Percentiles rank a stretch among this genome's conserved stretches.
Evolutionary conservation across 2,113 vertebrate species (phyloP).

Genomic region (Asarcornis scutulata): DNA sequence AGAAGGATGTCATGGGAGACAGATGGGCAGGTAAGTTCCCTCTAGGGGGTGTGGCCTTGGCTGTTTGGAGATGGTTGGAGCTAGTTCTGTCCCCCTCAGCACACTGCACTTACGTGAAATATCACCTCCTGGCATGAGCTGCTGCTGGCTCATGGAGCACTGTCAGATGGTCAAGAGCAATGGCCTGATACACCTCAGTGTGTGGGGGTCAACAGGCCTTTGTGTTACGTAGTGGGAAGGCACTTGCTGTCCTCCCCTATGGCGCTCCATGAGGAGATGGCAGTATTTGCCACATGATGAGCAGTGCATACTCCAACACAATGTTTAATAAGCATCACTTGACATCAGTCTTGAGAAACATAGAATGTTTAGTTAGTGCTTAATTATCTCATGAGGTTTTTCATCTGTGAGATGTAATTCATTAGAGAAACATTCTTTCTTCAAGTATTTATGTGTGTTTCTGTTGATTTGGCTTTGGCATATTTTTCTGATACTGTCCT

Average conservation of each 20-base stretch:
- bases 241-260: accelerated
- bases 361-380: background rate
- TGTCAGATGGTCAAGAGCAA: accelerated
- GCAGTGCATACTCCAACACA: background rate
- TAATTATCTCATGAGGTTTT: background rate
- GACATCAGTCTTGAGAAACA: background rate
- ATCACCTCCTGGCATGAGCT: accelerated
- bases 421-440: background rate
- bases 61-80: background rate
- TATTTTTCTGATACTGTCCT: background rate
- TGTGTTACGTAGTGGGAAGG: accelerated
- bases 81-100: background rate
- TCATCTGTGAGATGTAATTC: background rate
- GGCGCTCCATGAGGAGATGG: accelerated
- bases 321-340: background rate
- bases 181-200: accelerated
- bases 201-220: background rate
- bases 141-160: accelerated
- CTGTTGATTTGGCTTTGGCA: background rate
- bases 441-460: background rate
- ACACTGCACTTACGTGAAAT: background rate
- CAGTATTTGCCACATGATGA: accelerated
- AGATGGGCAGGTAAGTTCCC: background rate
- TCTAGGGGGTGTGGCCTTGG: accelerated
- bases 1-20: too few relatives aligned